phyloP scores from a whole-genome alignment of 2,888 invertebrate genomes.

The Embidobia sp. region DNA sequence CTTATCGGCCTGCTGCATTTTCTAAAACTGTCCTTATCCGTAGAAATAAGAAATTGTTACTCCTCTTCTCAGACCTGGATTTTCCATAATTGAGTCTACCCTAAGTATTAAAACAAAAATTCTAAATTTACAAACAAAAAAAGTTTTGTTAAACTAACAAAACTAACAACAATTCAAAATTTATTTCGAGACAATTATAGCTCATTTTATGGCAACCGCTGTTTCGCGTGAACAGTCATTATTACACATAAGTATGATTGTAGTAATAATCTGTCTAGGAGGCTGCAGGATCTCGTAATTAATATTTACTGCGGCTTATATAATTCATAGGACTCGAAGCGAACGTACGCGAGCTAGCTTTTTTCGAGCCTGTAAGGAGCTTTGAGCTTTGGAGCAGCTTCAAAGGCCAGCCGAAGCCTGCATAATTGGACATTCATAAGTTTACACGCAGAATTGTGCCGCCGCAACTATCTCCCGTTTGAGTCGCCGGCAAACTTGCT shows the following conservation, averaged over 20 bases:
- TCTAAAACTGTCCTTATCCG: too few species aligned
- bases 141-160: too few species aligned
- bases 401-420: slow-evolving; percentile 25
- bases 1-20: too few species aligned
- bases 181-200: too few species aligned
- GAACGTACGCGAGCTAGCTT: slow-evolving; percentile 2
- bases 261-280: slow-evolving; percentile 16
- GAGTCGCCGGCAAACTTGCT: not conserved
- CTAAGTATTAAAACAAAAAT: too few species aligned
- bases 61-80: too few species aligned
- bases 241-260: slow-evolving; percentile 10
- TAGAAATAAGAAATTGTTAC: too few species aligned
- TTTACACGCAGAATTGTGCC: slow-evolving; percentile 20
- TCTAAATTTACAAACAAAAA: too few species aligned
- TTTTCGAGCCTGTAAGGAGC: slow-evolving; percentile 32
- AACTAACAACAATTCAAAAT: too few species aligned
- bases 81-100: too few species aligned
- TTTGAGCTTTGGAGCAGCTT: slow-evolving; percentile 31
- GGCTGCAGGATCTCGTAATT: slow-evolving; percentile 19
- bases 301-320: slow-evolving; percentile 37
- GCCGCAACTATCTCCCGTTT: slow-evolving; percentile 14
- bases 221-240: not conserved
- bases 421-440: slow-evolving; percentile 48
- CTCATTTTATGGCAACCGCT: not conserved
- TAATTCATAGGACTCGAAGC: slow-evolving; percentile 28